These are phyloP conservation scores for Merluccius polli DNA, from an alignment of 2,797 vertebrate species.

Conservation along the genomic window DNA sequence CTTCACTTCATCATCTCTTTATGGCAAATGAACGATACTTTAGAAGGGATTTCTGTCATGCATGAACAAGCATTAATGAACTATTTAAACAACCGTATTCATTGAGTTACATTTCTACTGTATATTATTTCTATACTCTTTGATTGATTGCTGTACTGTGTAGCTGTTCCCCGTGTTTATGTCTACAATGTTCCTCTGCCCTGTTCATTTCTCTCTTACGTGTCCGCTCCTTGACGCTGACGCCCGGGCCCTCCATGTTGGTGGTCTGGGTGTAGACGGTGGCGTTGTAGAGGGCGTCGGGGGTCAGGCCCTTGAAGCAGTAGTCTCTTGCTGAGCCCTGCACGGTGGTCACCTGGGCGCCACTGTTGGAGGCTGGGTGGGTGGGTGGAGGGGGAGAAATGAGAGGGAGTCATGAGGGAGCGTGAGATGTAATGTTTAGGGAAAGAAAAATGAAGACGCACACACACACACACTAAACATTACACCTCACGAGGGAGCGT, in stretches of 20 bases:
- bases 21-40: neutral
- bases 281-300: conserved; percentile 85
- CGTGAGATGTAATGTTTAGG: neutral
- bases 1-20: neutral
- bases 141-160: neutral
- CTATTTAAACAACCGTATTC: neutral
- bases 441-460: neutral
- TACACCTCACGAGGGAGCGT: too few relatives aligned
- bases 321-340: conserved; percentile 84
- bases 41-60: neutral
- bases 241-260: conserved; percentile 90
- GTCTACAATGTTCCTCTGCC: neutral
- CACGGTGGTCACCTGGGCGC: conserved; percentile 92
- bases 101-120: neutral
- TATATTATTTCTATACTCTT: neutral
- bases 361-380: conserved; percentile 59
- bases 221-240: conserved; percentile 84
- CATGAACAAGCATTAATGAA: neutral
- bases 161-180: neutral
- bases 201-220: conserved; percentile 66
- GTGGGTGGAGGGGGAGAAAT: neutral
- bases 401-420: neutral
- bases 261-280: conserved; percentile 91
- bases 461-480: neutral
- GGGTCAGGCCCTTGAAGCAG: conserved; percentile 87